Conservation (phyloP, 2,888 invertebrate genomes). For the Busseola fusca region DNA sequence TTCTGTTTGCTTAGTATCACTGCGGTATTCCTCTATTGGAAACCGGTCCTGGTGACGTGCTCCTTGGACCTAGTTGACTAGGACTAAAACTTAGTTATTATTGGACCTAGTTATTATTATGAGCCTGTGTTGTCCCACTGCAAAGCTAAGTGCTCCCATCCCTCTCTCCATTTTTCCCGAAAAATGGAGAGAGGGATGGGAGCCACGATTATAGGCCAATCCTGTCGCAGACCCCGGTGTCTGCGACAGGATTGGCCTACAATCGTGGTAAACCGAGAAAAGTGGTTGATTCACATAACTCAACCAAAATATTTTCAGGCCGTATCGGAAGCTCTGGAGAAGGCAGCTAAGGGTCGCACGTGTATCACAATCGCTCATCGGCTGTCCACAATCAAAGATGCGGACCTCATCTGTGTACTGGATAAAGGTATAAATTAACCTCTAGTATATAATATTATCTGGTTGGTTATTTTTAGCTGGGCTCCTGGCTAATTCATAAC, state of each 20-base stretch:
- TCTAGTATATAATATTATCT: not conserved
- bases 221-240: no score
- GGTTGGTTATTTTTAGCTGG: no score
- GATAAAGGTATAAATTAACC: slow-evolving; percentile 89
- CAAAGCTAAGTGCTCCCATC: no score
- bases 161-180: no score
- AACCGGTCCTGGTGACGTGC: not conserved
- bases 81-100: no score
- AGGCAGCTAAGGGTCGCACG: slow-evolving; percentile 94
- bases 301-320: slow-evolving; percentile 78
- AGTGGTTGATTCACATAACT: not conserved
- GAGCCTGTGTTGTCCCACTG: no score
- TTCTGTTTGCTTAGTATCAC: not conserved
- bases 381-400: slow-evolving; percentile 94
- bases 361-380: slow-evolving; percentile 96
- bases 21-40: not conserved
- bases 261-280: no score
- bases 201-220: no score
- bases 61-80: not conserved
- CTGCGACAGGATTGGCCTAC: no score
- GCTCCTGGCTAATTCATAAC: no score
- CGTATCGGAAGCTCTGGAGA: slow-evolving; percentile 95
- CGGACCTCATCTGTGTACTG: slow-evolving; percentile 95
- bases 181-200: no score
- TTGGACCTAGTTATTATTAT: no score